Conservation (phyloP, 35 echinoderm and acorn worm genomes). For the Hemicentrotus pulcherrimus region DNA sequence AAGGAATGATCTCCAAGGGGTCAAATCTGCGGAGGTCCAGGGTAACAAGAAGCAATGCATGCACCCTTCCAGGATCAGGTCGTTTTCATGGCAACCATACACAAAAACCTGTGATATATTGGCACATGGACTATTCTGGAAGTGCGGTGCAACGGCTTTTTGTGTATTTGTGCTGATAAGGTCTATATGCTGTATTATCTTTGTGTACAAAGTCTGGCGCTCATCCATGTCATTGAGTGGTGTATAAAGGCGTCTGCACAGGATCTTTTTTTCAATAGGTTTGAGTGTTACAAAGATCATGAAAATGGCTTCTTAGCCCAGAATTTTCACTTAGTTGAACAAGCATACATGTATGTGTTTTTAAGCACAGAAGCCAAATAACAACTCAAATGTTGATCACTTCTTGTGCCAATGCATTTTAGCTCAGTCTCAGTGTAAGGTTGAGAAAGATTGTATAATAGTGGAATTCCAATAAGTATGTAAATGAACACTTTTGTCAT, state of each 20-base stretch:
- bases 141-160: not conserved
- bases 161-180: not conserved
- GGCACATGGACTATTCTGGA: not conserved
- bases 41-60: conserved; percentile 17
- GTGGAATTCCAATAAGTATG: too few relatives aligned
- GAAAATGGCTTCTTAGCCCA: not conserved
- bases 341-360: not conserved
- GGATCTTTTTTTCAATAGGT: not conserved
- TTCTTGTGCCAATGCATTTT: not conserved
- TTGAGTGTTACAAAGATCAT: not conserved
- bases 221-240: not conserved
- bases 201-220: not conserved
- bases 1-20: not conserved
- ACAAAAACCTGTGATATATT: conserved; percentile 15
- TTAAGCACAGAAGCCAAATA: not conserved
- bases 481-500: too few relatives aligned
- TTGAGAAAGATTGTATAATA: too few relatives aligned
- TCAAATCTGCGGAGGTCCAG: conserved; percentile 32
- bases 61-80: conserved; percentile 1
- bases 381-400: not conserved
- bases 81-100: conserved; percentile 17
- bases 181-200: not conserved
- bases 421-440: too few relatives aligned
- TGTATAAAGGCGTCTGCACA: not conserved
- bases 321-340: not conserved